Conservation (phyloP, 2,113 vertebrate species). For the Channa argus region DNA sequence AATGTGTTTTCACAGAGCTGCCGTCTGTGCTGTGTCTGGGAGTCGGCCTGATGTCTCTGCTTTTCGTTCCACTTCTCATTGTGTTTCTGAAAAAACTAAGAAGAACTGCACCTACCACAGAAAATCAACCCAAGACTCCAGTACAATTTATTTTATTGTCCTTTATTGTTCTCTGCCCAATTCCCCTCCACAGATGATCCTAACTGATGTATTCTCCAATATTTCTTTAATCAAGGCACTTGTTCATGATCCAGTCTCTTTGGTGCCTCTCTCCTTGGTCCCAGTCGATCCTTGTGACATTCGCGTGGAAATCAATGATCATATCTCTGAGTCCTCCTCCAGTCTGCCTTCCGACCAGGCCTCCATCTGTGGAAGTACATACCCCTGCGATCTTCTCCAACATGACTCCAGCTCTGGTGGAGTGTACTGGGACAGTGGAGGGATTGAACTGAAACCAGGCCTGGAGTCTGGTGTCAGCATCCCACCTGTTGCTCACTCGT, state of each 20-base stretch:
- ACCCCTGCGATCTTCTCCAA: background rate
- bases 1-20: constrained; percentile 47
- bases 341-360: background rate
- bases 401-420: background rate
- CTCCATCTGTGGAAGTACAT: constrained; percentile 6
- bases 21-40: constrained; percentile 30
- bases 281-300: constrained; percentile 49
- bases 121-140: constrained; percentile 62
- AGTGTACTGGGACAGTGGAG: constrained; percentile 33
- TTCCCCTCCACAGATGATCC: background rate
- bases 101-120: background rate
- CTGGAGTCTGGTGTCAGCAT: constrained; percentile 33
- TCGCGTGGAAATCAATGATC: constrained; percentile 55
- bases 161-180: background rate
- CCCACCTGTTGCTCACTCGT: constrained; percentile 7
- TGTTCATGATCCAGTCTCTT: constrained; percentile 26
- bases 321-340: constrained; percentile 40
- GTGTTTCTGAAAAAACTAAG: constrained; percentile 35
- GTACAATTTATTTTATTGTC: constrained; percentile 32
- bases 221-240: constrained; percentile 24
- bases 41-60: constrained; percentile 30
- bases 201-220: background rate
- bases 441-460: background rate
- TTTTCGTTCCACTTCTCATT: constrained; percentile 45
- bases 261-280: constrained; percentile 22